Conservation (phyloP, 1,140 invertebrate species). For the Mercenaria mercenaria region DNA sequence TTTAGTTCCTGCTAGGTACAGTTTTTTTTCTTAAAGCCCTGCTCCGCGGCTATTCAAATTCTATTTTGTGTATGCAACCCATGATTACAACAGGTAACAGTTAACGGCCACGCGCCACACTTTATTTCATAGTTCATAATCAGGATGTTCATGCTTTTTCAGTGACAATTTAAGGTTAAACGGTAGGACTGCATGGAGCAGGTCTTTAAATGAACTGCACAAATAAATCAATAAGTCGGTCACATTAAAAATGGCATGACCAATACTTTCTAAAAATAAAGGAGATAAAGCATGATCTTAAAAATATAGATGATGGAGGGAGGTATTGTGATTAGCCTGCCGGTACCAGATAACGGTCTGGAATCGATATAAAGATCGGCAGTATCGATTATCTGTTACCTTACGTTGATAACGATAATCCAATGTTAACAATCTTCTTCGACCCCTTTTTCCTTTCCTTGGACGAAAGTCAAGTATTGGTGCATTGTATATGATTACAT, state of each 20-base stretch:
- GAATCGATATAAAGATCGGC: background rate
- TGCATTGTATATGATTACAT: background rate
- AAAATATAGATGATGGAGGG: background rate
- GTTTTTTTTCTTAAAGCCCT: too few relatives aligned
- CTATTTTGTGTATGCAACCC: too few relatives aligned
- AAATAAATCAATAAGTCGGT: background rate
- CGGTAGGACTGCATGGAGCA: too few relatives aligned
- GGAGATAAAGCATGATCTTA: background rate
- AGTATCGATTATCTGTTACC: background rate
- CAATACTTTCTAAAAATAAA: background rate
- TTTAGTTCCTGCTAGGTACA: too few relatives aligned
- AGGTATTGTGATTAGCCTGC: background rate
- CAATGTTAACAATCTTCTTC: background rate
- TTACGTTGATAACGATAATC: conserved; percentile 21
- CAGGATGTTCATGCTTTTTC: too few relatives aligned
- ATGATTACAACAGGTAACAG: too few relatives aligned
- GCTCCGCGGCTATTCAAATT: too few relatives aligned
- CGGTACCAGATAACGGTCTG: background rate
- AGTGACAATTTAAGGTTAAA: too few relatives aligned
- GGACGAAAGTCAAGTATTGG: conserved; percentile 1
- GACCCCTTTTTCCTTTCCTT: background rate
- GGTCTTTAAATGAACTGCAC: too few relatives aligned
- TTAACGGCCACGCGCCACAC: too few relatives aligned
- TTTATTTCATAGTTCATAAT: too few relatives aligned
- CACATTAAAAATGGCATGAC: background rate